Evolutionary conservation across 2,797 vertebrate species (phyloP).

Genomic region (Staurois parvus): DNA sequence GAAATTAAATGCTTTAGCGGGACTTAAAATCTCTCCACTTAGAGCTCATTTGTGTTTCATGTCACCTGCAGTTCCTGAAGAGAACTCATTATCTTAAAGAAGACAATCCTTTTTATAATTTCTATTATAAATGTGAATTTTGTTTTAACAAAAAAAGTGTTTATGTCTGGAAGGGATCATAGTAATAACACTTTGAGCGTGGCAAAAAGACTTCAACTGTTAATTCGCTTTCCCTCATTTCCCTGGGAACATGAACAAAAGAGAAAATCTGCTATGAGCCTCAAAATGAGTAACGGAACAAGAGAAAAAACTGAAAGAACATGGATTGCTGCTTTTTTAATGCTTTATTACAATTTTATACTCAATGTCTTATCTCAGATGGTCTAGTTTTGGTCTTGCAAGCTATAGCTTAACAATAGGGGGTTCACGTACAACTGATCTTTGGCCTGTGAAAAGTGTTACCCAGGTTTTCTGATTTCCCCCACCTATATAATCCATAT

Average conservation of each 20-base stretch:
- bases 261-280: conserved; percentile 69
- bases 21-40: conserved; percentile 87
- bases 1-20: conserved; percentile 85
- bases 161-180: conserved; percentile 78
- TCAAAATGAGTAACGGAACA: conserved; percentile 60
- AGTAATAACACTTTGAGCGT: conserved; percentile 78
- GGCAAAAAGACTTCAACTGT: conserved; percentile 72
- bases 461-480: neutral
- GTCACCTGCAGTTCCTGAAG: conserved; percentile 84
- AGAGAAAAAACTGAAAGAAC: conserved; percentile 22
- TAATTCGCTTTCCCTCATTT: conserved; percentile 72
- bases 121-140: conserved; percentile 83
- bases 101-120: conserved; percentile 82
- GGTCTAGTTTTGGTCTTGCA: neutral
- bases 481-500: neutral
- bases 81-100: conserved; percentile 86
- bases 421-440: neutral
- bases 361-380: neutral
- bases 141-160: conserved; percentile 79
- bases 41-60: conserved; percentile 83
- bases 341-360: conserved; percentile 8
- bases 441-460: neutral
- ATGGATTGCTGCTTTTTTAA: conserved; percentile 4
- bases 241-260: conserved; percentile 72
- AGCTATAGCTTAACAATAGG: neutral